A percentile compares a stretch with the other conserved stretches of the same genome.
Conservation (phyloP, 1,140 invertebrate species). For the Chelonus insularis region DNA sequence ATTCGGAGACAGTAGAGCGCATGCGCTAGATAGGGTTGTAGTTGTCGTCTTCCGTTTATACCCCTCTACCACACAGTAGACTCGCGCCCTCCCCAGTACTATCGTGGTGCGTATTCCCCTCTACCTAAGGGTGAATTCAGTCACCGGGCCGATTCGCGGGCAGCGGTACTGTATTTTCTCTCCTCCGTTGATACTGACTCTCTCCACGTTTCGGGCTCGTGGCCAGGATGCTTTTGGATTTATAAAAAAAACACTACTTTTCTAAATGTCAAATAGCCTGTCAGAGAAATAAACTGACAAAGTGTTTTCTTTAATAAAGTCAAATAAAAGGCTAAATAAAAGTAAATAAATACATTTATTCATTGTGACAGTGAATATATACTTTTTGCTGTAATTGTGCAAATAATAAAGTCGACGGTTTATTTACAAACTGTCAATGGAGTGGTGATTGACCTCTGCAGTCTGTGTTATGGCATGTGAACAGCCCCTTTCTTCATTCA, state of each 20-base stretch:
- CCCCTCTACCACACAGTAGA: conserved; percentile 34
- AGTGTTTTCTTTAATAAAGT: too few species aligned
- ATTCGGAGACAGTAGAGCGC: conserved; percentile 29
- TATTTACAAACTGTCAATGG: background rate
- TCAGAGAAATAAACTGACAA: too few species aligned
- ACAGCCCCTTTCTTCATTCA: conserved; percentile 6
- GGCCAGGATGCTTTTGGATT: too few species aligned
- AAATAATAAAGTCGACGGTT: too few species aligned
- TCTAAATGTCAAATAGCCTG: too few species aligned
- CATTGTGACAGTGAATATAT: background rate
- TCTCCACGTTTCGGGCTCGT: background rate
- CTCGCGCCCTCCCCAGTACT: conserved; percentile 26
- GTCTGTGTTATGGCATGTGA: background rate
- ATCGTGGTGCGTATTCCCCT: conserved; percentile 39
- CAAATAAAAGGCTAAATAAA: too few species aligned
- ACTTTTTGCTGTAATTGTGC: background rate
- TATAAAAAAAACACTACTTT: too few species aligned
- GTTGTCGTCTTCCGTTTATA: conserved; percentile 36
- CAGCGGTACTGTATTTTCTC: conserved; percentile 47
- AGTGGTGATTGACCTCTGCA: background rate
- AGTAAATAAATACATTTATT: too few species aligned
- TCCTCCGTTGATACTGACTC: conserved; percentile 32
- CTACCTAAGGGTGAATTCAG: conserved; percentile 44
- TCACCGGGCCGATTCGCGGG: conserved; percentile 55
- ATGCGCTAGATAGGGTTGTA: conserved; percentile 50